Conservation (phyloP, 2,888 invertebrate species). For the Pachydiplax longipennis region DNA sequence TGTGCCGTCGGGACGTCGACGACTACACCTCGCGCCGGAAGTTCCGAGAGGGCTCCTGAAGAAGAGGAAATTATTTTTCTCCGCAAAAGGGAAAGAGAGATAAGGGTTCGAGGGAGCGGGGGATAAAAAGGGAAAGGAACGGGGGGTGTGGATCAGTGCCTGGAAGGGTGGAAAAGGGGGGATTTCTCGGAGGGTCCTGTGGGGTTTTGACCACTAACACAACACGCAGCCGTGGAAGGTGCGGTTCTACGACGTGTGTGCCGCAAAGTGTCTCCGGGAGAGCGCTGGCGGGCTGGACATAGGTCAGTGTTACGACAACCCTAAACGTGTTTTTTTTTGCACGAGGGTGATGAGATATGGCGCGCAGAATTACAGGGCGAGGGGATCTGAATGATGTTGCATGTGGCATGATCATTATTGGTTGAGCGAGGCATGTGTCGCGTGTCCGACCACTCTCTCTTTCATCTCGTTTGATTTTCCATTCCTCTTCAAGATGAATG, state of each 20-base stretch:
- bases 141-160: background rate
- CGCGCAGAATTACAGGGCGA: background rate
- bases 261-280: conserved; percentile 33
- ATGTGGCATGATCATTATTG: background rate
- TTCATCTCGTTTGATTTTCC: background rate
- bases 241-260: conserved; percentile 26
- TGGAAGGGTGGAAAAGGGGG: background rate
- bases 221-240: conserved; percentile 43
- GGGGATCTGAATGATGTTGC: background rate
- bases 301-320: conserved; percentile 29
- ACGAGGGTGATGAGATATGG: background rate
- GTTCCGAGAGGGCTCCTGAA: background rate
- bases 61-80: background rate
- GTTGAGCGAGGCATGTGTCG: background rate
- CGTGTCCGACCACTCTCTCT: background rate
- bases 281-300: conserved; percentile 41
- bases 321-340: background rate
- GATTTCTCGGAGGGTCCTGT: background rate
- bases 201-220: conserved; percentile 10
- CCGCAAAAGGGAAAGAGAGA: background rate
- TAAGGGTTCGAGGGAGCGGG: background rate
- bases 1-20: background rate
- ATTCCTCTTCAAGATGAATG: too few species aligned
- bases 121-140: too few species aligned
- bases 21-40: background rate